Conservation (phyloP, 92 coral and sea anemone species). For the Diadumene lineata region DNA sequence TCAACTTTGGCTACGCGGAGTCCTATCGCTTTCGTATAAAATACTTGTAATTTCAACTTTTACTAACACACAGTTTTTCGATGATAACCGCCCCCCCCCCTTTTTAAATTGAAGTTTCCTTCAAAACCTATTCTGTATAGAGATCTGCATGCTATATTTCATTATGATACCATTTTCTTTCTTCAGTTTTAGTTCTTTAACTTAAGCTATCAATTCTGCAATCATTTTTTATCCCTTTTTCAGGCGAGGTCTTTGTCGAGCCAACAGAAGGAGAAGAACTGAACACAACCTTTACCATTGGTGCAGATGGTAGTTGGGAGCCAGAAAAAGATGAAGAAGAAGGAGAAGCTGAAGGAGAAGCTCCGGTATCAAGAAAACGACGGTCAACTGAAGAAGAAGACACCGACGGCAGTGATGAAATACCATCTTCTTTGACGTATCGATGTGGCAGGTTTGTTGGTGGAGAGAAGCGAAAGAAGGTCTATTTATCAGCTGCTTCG, state of each 20-base stretch:
- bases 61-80: too few relatives aligned
- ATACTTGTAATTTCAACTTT: too few relatives aligned
- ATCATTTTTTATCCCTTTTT: too few relatives aligned
- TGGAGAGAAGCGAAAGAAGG: not conserved
- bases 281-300: constrained; percentile 37
- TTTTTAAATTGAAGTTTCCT: too few relatives aligned
- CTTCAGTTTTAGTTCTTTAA: not conserved
- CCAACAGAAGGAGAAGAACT: constrained; percentile 44
- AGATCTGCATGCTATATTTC: too few relatives aligned
- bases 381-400: constrained; percentile 20
- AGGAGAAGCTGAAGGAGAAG: not conserved
- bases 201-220: too few relatives aligned
- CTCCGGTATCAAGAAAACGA: not conserved
- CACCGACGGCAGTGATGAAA: constrained; percentile 2
- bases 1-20: too few relatives aligned
- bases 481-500: constrained; percentile 30
- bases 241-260: constrained; percentile 39
- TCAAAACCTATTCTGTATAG: too few relatives aligned
- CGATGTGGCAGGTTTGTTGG: constrained; percentile 36
- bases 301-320: constrained; percentile 32
- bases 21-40: too few relatives aligned
- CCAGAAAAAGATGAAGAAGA: not conserved
- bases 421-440: constrained; percentile 16
- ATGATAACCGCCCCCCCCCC: too few relatives aligned
- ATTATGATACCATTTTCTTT: too few relatives aligned